Evolutionary conservation across 2,113 vertebrate genomes (phyloP).

Genomic region (Hystrix cristata): DNA sequence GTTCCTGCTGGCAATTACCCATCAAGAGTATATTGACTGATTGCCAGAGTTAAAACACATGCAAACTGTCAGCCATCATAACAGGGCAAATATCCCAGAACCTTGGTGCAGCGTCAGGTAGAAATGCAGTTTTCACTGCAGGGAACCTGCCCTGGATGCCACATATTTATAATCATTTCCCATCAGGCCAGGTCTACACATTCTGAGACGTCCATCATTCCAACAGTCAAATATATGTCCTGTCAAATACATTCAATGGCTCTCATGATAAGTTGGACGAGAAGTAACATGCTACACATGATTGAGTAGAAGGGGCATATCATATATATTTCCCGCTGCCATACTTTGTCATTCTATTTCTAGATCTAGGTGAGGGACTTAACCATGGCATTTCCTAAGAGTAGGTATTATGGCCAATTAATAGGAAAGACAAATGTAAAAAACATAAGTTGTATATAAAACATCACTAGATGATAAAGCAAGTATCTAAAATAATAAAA

Average conservation of each 20-base stretch:
- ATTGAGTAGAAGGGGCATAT: slow-evolving; percentile 75
- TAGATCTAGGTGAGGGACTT: slow-evolving; percentile 61
- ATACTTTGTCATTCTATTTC: slow-evolving; percentile 74
- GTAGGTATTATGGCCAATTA: slow-evolving; percentile 42
- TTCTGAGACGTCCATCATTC: slow-evolving; percentile 70
- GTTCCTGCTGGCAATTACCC: slow-evolving; percentile 76
- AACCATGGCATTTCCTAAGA: slow-evolving; percentile 67
- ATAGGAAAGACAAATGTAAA: not conserved
- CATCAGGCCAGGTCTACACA: slow-evolving; percentile 61
- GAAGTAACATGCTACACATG: slow-evolving; percentile 77
- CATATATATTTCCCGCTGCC: slow-evolving; percentile 76
- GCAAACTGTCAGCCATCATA: slow-evolving; percentile 68
- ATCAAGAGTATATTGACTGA: slow-evolving; percentile 66
- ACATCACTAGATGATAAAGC: not conserved
- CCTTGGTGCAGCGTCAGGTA: not conserved
- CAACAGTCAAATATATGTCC: slow-evolving; percentile 69
- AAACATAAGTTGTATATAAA: not conserved
- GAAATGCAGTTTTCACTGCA: slow-evolving; percentile 60
- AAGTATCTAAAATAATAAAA: not conserved
- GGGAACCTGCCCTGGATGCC: slow-evolving; percentile 37
- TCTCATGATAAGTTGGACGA: slow-evolving; percentile 75
- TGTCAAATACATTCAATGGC: slow-evolving; percentile 72
- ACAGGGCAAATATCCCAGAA: slow-evolving; percentile 63
- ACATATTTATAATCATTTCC: slow-evolving; percentile 77
- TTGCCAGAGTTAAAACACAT: slow-evolving; percentile 2